Evolutionary conservation across 2,888 invertebrate genomes (phyloP).

Genomic region (Diarsia brunnea): DNA sequence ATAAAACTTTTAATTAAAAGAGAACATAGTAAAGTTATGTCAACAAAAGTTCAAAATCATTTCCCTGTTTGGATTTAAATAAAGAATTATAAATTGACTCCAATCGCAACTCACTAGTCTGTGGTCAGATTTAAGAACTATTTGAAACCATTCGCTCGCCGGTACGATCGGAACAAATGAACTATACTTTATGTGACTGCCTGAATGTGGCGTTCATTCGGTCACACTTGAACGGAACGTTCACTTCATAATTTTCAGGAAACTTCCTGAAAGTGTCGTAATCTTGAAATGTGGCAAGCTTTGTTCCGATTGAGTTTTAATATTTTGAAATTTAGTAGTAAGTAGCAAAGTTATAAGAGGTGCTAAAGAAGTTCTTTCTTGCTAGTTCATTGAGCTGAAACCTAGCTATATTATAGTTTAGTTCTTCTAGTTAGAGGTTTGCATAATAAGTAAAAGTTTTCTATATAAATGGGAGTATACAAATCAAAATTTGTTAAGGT

Average conservation of each 20-base stretch:
- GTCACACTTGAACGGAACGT: constrained; percentile 52
- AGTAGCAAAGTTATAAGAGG: neutral
- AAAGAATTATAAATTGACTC: neutral
- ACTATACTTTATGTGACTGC: constrained; percentile 60
- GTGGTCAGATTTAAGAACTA: constrained; percentile 33
- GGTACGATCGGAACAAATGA: constrained; percentile 52
- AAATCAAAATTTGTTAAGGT: too few relatives aligned
- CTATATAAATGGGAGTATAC: too few relatives aligned
- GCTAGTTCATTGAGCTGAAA: neutral
- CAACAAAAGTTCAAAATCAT: neutral
- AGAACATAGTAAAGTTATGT: neutral
- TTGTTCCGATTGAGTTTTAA: constrained; percentile 43
- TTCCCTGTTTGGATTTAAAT: neutral
- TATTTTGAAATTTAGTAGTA: constrained; percentile 36
- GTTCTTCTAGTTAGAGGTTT: too few relatives aligned
- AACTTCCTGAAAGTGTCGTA: constrained; percentile 41
- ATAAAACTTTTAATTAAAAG: too few relatives aligned
- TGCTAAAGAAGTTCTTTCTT: neutral
- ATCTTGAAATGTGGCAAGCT: constrained; percentile 32
- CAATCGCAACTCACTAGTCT: neutral
- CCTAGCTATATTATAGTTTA: neutral
- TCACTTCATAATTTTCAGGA: constrained; percentile 49
- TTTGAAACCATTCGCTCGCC: constrained; percentile 48
- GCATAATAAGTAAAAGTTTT: neutral
- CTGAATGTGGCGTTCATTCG: constrained; percentile 56